phyloP scores from a whole-genome alignment of 2,113 vertebrate species.

The Sebastes schlegelii region DNA sequence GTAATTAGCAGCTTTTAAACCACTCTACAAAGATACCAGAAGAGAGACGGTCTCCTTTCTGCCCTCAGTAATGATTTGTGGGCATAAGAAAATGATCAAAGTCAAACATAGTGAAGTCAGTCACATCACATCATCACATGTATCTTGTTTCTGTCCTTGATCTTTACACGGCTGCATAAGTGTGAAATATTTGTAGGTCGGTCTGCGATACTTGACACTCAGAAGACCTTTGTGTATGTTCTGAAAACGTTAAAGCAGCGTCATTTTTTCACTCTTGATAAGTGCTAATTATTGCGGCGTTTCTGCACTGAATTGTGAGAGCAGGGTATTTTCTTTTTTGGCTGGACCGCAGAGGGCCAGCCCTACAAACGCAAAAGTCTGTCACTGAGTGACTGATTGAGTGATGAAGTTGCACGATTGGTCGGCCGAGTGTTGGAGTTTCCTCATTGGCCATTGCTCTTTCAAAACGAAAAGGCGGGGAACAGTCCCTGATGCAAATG shows the following conservation, averaged over 20 bases:
- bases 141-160: constrained; percentile 31
- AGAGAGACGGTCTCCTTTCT: constrained; percentile 10
- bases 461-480: too few relatives aligned
- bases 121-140: constrained; percentile 15
- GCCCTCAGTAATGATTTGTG: constrained; percentile 44
- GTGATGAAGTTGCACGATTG: too few relatives aligned
- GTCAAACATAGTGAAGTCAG: constrained; percentile 14
- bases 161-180: neutral
- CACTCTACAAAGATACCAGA: constrained; percentile 24
- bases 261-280: neutral
- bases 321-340: neutral
- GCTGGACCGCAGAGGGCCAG: too few relatives aligned
- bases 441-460: too few relatives aligned
- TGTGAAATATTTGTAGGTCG: too few relatives aligned
- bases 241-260: neutral
- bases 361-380: too few relatives aligned
- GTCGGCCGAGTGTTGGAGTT: too few relatives aligned
- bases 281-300: neutral
- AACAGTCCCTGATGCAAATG: too few relatives aligned
- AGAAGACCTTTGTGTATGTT: neutral
- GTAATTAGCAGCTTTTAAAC: constrained; percentile 54
- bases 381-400: too few relatives aligned
- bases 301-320: constrained; percentile 2
- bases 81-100: constrained; percentile 37
- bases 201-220: neutral